Evolutionary conservation across 1,140 invertebrate genomes (phyloP).

Genomic region (Helicorthomorpha holstii): DNA sequence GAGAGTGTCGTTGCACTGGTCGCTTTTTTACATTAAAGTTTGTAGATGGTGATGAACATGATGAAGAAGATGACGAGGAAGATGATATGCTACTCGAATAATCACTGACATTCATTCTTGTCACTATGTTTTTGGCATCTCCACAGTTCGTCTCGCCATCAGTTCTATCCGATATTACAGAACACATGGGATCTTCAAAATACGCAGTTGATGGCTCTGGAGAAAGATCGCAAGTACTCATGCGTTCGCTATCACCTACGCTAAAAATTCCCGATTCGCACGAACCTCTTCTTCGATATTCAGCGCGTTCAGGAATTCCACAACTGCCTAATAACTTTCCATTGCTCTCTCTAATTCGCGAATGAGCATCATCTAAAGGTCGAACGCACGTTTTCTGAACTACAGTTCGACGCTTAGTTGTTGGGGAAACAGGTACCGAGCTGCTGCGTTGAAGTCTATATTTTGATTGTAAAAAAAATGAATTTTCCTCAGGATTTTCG

Average conservation of each 20-base stretch:
- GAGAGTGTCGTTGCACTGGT: not conserved
- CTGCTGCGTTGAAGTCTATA: not conserved
- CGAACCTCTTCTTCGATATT: slow-evolving; percentile 43
- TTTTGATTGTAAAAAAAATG: not conserved
- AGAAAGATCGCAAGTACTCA: slow-evolving; percentile 19
- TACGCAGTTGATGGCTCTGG: slow-evolving; percentile 14
- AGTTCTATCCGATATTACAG: not conserved
- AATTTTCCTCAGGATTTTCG: not conserved
- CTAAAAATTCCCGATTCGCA: slow-evolving; percentile 79
- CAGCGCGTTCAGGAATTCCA: not conserved
- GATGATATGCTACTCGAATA: not conserved
- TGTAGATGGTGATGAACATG: not conserved
- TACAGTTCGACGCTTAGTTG: not conserved
- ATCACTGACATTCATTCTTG: not conserved
- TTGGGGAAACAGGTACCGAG: not conserved
- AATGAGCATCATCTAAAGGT: slow-evolving; percentile 18
- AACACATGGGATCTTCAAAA: not conserved
- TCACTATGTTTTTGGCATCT: not conserved
- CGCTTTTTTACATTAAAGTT: not conserved
- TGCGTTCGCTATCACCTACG: slow-evolving; percentile 48
- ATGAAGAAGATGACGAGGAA: not conserved
- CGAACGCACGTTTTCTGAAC: slow-evolving; percentile 3
- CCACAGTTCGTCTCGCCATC: not conserved
- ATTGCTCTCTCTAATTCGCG: slow-evolving; percentile 26
- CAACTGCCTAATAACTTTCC: not conserved